phyloP scores from a whole-genome alignment of 2,888 invertebrate genomes.

The Allygus modestus region DNA sequence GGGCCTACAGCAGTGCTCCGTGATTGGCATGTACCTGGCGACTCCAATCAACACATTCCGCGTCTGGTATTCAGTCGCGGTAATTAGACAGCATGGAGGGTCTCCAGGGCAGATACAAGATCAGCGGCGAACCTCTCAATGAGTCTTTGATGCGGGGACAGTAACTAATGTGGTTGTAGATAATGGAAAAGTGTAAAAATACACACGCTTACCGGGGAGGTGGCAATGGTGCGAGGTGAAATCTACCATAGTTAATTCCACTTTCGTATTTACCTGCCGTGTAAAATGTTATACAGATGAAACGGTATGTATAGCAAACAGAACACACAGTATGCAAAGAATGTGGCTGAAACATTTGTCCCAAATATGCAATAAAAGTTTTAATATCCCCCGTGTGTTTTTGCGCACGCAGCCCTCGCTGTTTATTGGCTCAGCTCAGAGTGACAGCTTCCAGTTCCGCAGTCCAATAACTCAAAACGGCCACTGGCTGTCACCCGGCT shows the following conservation, averaged over 20 bases:
- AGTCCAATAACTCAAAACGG: constrained; percentile 30
- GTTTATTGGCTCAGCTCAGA: constrained; percentile 1
- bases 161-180: constrained; percentile 17
- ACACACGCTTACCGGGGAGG: background rate
- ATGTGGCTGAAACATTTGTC: background rate
- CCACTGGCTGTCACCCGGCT: background rate
- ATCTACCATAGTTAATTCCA: no score
- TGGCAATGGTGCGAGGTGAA: background rate
- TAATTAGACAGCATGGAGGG: background rate
- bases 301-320: no score
- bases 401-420: background rate
- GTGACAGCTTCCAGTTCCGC: constrained; percentile 6
- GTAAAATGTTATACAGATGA: no score
- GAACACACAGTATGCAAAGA: no score
- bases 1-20: no score
- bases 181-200: background rate
- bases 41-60: background rate
- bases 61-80: background rate
- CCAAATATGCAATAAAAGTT: constrained; percentile 23
- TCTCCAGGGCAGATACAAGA: background rate
- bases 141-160: constrained; percentile 11
- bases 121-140: background rate
- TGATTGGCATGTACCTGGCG: background rate
- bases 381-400: constrained; percentile 19
- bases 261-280: no score